Conservation (phyloP, 2,888 invertebrate species). For the Volucella zonaria region DNA sequence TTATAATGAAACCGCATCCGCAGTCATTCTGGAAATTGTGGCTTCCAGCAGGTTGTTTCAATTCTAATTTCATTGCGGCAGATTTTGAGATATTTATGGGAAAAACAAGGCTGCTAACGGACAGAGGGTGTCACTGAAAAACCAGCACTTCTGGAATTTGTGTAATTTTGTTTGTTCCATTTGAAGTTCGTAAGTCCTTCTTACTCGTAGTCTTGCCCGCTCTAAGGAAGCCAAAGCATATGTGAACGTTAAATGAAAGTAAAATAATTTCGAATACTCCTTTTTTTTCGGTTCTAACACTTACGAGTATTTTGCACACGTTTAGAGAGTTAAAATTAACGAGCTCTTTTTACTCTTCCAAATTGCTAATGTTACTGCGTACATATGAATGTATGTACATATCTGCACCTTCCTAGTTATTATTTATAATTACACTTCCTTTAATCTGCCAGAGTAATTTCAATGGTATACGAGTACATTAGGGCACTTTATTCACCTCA, state of each 20-base stretch:
- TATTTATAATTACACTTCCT: too few species aligned
- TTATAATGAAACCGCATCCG: slow-evolving; percentile 73
- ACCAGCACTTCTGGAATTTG: slow-evolving; percentile 65
- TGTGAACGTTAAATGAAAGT: background rate
- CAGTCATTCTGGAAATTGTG: slow-evolving; percentile 73
- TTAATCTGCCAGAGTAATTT: too few species aligned
- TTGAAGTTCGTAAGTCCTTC: slow-evolving; percentile 38
- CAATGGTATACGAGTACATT: too few species aligned
- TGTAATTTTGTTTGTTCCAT: slow-evolving; percentile 64
- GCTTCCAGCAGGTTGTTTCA: slow-evolving; percentile 73
- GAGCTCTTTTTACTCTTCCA: too few species aligned
- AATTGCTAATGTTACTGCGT: too few species aligned
- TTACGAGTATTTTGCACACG: too few species aligned
- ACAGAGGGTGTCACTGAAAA: slow-evolving; percentile 49
- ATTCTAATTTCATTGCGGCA: slow-evolving; percentile 74
- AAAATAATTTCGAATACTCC: slow-evolving; percentile 29
- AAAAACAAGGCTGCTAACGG: slow-evolving; percentile 35
- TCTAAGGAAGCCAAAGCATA: slow-evolving; percentile 1
- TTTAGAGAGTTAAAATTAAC: too few species aligned
- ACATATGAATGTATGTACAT: too few species aligned
- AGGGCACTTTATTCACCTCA: too few species aligned
- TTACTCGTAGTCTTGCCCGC: background rate
- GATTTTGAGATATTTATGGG: slow-evolving; percentile 73
- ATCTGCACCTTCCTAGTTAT: too few species aligned
- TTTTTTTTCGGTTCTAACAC: too few species aligned